phyloP scores from a whole-genome alignment of 2,113 vertebrate species.

The Gulo gulo region DNA sequence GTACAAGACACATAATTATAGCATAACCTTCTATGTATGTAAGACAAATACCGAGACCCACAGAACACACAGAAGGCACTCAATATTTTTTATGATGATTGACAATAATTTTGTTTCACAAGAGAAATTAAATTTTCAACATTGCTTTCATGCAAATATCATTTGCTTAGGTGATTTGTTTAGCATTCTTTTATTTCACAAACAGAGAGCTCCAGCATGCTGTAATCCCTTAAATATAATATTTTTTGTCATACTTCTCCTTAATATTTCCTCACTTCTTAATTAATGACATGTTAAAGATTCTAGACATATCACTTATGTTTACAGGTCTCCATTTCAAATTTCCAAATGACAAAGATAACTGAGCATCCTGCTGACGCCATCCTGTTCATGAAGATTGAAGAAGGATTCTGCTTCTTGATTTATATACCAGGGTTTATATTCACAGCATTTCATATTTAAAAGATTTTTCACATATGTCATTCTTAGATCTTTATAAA shows the following conservation, averaged over 20 bases:
- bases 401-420: background rate
- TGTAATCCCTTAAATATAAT: background rate
- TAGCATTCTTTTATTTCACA: background rate
- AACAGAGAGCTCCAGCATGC: background rate
- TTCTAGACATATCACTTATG: background rate
- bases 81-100: background rate
- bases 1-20: background rate
- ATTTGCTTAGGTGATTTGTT: background rate
- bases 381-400: background rate
- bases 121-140: background rate
- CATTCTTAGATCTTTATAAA: slow-evolving; percentile 45
- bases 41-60: background rate
- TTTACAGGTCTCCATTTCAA: background rate
- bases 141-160: background rate
- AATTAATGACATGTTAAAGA: background rate
- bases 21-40: background rate
- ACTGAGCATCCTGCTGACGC: background rate
- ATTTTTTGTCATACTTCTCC: background rate
- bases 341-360: background rate
- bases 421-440: background rate
- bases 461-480: slow-evolving; percentile 23
- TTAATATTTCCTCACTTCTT: background rate
- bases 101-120: background rate
- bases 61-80: background rate
- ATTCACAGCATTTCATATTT: background rate